Percentiles rank a stretch among this genome's conserved stretches.
Evolutionary conservation across 2,888 invertebrate genomes (phyloP).

Genomic region (Pachydiplax longipennis): DNA sequence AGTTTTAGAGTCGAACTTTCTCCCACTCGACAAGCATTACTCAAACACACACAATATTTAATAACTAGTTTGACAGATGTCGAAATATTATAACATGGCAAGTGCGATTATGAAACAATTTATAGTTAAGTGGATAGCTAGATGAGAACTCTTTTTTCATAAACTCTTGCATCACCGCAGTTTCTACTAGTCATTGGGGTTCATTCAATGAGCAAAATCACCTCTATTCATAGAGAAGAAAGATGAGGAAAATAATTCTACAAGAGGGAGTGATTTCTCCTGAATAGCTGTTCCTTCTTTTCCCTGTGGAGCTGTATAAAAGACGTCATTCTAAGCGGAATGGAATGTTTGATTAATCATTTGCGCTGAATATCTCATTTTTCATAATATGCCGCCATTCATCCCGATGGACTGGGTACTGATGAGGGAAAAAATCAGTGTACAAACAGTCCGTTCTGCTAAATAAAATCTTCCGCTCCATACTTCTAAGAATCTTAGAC

Average conservation of each 20-base stretch:
- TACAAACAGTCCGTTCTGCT: background rate
- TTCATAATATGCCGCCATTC: background rate
- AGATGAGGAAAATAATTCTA: background rate
- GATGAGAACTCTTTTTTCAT: background rate
- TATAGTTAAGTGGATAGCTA: background rate
- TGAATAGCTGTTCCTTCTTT: background rate
- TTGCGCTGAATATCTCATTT: background rate
- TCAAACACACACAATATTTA: too few relatives aligned
- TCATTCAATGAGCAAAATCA: background rate
- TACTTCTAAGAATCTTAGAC: background rate
- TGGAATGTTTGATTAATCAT: background rate
- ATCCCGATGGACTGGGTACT: background rate
- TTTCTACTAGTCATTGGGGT: background rate
- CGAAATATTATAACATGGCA: too few relatives aligned
- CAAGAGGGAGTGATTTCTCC: background rate
- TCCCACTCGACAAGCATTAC: too few relatives aligned
- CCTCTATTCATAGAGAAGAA: background rate
- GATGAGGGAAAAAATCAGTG: background rate
- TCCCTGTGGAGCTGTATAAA: background rate
- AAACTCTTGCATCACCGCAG: background rate
- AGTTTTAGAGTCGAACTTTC: too few relatives aligned
- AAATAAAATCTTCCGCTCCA: background rate
- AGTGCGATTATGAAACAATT: too few relatives aligned
- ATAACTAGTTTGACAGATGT: too few relatives aligned
- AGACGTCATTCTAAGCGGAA: background rate